Conservation (phyloP, 2,888 invertebrate species). For the Trichogramma dendrolimi region DNA sequence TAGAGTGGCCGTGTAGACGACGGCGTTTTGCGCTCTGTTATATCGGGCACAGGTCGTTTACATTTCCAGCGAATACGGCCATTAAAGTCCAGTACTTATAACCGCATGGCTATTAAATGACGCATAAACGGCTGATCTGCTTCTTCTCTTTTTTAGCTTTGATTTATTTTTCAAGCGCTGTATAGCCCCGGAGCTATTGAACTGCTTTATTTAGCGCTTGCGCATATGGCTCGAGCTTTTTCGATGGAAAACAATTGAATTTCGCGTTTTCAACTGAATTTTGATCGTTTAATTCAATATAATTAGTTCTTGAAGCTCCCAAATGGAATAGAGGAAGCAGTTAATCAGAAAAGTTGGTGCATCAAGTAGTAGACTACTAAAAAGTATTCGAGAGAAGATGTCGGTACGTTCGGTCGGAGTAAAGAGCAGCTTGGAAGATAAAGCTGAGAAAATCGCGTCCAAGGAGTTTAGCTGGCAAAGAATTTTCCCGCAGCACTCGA, state of each 20-base stretch:
- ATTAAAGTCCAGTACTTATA: too few relatives aligned
- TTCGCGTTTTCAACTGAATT: conserved; percentile 2
- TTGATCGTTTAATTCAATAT: conserved; percentile 23
- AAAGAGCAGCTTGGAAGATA: conserved; percentile 15
- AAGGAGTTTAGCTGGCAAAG: conserved; percentile 31
- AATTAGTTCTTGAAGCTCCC: conserved; percentile 8
- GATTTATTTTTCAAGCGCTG: too few relatives aligned
- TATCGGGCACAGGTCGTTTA: not conserved
- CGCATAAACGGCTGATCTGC: too few relatives aligned
- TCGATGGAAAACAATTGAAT: too few relatives aligned
- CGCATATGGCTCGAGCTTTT: too few relatives aligned
- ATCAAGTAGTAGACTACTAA: conserved; percentile 18
- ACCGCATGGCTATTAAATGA: too few relatives aligned
- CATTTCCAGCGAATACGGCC: too few relatives aligned
- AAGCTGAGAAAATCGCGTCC: conserved; percentile 24
- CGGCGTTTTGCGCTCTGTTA: not conserved
- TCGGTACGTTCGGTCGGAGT: not conserved
- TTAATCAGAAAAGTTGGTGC: conserved; percentile 28
- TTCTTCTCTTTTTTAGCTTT: too few relatives aligned
- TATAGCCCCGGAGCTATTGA: too few relatives aligned
- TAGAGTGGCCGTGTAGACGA: not conserved
- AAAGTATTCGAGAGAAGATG: conserved; percentile 21
- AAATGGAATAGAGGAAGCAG: conserved; percentile 21
- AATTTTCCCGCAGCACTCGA: conserved; percentile 31
- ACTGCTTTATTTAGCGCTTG: too few relatives aligned